These are phyloP conservation scores for Phyllostomus hastatus DNA, from an alignment of 2,113 vertebrate species.

Conservation along the genomic window DNA sequence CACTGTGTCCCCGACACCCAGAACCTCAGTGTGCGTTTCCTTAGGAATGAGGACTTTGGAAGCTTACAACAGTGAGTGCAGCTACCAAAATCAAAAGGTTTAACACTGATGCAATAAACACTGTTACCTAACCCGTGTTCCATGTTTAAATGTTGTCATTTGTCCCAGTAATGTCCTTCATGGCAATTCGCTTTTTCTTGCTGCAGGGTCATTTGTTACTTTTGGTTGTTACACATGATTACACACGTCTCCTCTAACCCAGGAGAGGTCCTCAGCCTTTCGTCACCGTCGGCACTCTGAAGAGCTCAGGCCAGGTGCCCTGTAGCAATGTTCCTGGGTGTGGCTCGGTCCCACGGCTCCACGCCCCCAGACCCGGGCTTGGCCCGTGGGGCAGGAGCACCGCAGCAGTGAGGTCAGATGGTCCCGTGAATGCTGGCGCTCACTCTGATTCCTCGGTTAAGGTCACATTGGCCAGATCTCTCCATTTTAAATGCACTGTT, in stretches of 20 bases:
- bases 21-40: neutral
- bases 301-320: neutral
- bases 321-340: neutral
- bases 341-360: neutral
- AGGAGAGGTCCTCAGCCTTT: neutral
- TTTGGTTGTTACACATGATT: neutral
- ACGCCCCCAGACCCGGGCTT: neutral
- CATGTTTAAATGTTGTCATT: neutral
- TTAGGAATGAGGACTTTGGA: neutral
- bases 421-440: neutral
- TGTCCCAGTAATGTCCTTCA: neutral
- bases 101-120: neutral
- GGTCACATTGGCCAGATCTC: neutral
- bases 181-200: neutral
- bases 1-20: neutral
- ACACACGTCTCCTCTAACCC: neutral
- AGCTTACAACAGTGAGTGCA: neutral
- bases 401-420: neutral
- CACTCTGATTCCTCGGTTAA: neutral
- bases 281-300: neutral
- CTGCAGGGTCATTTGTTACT: neutral
- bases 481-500: neutral
- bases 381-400: neutral
- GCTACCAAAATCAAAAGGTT: neutral
- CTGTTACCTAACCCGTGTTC: neutral